phyloP scores from a whole-genome alignment of 64 coral and sea anemone genomes.

The Catalaphyllia jardinei region DNA sequence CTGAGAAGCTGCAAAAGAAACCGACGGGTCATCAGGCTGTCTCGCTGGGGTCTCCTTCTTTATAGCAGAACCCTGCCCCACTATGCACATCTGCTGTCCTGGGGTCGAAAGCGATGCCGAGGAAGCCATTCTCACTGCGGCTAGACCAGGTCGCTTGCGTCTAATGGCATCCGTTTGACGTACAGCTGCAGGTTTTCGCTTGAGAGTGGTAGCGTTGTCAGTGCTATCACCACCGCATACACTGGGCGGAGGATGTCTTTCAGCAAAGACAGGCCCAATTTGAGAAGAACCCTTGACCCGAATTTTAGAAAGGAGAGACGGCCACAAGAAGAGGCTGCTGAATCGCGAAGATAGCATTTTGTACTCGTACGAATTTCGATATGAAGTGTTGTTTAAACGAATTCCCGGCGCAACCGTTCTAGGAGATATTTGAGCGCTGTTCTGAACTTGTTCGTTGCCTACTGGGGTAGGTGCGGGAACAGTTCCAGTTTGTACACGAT shows the following conservation, averaged over 20 bases:
- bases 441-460: not conserved
- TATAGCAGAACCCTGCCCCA: conserved; percentile 8
- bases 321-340: conserved; percentile 80
- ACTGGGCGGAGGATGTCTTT: conserved; percentile 18
- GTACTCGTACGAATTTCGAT: conserved; percentile 62
- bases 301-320: conserved; percentile 67
- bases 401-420: not conserved
- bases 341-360: conserved; percentile 74
- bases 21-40: not conserved
- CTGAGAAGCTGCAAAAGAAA: conserved; percentile 30
- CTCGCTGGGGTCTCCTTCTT: not conserved
- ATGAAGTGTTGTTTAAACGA: conserved; percentile 15
- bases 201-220: no score
- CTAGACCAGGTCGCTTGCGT: conserved; percentile 22
- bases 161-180: not conserved
- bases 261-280: conserved; percentile 18
- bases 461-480: not conserved
- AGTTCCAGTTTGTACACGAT: not conserved
- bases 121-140: conserved; percentile 41
- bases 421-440: not conserved
- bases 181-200: not conserved
- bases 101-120: conserved; percentile 17
- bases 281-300: conserved; percentile 27
- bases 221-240: no score
- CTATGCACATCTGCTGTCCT: conserved; percentile 12